Conservation (phyloP, 1,140 invertebrate species). For the Bombus terrestris region DNA sequence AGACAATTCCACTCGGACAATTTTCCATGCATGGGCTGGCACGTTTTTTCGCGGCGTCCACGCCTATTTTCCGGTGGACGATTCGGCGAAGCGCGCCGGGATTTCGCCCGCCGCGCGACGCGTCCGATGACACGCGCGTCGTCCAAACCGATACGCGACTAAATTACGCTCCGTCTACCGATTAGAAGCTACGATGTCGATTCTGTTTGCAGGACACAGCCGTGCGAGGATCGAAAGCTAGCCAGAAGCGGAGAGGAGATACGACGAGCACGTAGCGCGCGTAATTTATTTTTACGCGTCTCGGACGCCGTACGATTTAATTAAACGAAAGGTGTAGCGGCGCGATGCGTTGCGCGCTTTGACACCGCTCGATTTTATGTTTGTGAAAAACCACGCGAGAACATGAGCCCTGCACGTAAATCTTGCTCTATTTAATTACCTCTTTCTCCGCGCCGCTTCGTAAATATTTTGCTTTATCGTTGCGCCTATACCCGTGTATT, state of each 20-base stretch:
- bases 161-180: conserved; percentile 6
- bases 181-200: neutral
- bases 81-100: conserved; percentile 60
- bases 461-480: conserved; percentile 52
- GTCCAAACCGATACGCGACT: neutral
- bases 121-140: neutral
- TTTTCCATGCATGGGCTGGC: conserved; percentile 69
- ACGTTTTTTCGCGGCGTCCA: conserved; percentile 70
- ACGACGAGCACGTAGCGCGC: neutral
- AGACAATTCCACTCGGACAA: conserved; percentile 66
- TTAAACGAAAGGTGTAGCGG: conserved; percentile 48
- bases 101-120: conserved; percentile 42
- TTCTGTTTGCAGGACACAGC: neutral
- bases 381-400: conserved; percentile 33
- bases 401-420: conserved; percentile 21
- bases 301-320: conserved; percentile 46
- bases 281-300: conserved; percentile 39
- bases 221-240: neutral
- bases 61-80: conserved; percentile 70
- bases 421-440: conserved; percentile 54
- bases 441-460: conserved; percentile 10
- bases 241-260: neutral
- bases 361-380: conserved; percentile 44
- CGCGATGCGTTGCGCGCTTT: conserved; percentile 29
- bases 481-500: neutral